These are phyloP conservation scores for Hololepta plana DNA, from an alignment of 2,888 invertebrate species.

Conservation along the genomic window DNA sequence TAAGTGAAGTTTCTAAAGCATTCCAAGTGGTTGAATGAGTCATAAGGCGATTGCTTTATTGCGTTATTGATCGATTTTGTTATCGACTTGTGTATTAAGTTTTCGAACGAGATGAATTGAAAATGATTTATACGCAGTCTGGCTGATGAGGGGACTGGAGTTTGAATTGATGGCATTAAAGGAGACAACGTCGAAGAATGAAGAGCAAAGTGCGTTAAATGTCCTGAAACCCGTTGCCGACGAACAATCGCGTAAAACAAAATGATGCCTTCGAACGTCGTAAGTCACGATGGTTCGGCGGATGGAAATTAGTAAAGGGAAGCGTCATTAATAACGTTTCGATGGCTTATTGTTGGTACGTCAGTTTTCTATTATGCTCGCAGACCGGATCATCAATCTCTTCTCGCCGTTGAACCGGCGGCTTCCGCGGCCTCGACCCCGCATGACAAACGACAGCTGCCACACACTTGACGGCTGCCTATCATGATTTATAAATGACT, in stretches of 20 bases:
- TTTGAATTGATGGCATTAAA: no score
- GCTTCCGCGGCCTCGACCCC: slow-evolving; percentile 33
- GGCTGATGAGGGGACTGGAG: no score
- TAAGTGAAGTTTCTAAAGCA: no score
- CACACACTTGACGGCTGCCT: slow-evolving; percentile 40
- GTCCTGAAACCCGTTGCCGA: no score
- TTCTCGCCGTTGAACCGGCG: slow-evolving; percentile 19
- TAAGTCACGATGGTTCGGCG: slow-evolving; percentile 11
- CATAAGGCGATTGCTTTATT: no score
- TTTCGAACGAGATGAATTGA: no score
- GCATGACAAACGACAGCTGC: slow-evolving; percentile 53
- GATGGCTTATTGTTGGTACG: slow-evolving; percentile 27
- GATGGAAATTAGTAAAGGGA: slow-evolving; percentile 24
- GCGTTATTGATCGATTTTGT: no score
- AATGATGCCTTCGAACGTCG: slow-evolving; percentile 8
- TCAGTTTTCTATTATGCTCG: slow-evolving; percentile 28
- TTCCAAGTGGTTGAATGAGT: no score
- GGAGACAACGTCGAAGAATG: no score
- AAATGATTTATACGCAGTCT: no score
- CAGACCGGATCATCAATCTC: slow-evolving; percentile 25
- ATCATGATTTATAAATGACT: slow-evolving; percentile 50
- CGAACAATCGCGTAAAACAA: slow-evolving; percentile 8
- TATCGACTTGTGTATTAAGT: no score
- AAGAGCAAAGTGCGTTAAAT: no score
- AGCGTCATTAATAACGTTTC: slow-evolving; percentile 27